These are phyloP conservation scores for Rotaria socialis DNA, from an alignment of 2,888 invertebrate species.

Conservation along the genomic window DNA sequence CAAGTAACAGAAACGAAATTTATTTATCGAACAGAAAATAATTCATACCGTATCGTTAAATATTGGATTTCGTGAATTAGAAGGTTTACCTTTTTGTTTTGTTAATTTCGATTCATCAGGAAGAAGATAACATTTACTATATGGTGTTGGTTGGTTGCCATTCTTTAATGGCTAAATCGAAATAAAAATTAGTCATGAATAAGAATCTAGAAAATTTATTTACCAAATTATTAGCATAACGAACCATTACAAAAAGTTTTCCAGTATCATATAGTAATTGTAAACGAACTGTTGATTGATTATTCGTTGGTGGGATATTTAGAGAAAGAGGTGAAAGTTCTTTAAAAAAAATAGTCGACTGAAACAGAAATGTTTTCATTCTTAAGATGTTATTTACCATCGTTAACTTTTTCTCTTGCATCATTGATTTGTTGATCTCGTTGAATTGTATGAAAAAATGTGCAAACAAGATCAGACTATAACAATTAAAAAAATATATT, in stretches of 20 bases:
- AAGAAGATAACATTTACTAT: slow-evolving; percentile 71
- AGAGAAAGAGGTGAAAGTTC: slow-evolving; percentile 36
- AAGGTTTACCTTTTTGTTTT: slow-evolving; percentile 70
- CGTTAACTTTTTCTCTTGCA: slow-evolving; percentile 48
- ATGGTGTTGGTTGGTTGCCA: slow-evolving; percentile 55
- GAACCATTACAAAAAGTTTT: slow-evolving; percentile 74
- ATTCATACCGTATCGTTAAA: slow-evolving; percentile 42
- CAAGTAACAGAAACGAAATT: background rate
- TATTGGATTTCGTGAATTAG: slow-evolving; percentile 43
- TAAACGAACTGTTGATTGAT: slow-evolving; percentile 74
- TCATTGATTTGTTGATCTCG: slow-evolving; percentile 78
- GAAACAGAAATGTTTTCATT: too few relatives aligned
- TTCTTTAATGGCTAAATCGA: background rate
- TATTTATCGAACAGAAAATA: background rate
- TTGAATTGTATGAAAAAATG: slow-evolving; percentile 92
- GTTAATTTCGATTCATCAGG: slow-evolving; percentile 86
- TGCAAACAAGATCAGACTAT: slow-evolving; percentile 80
- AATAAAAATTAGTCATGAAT: background rate
- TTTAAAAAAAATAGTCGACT: slow-evolving; percentile 49
- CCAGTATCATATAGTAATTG: slow-evolving; percentile 68
- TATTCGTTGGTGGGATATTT: slow-evolving; percentile 59
- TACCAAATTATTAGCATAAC: slow-evolving; percentile 81
- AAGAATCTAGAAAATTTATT: slow-evolving; percentile 41
- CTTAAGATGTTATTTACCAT: slow-evolving; percentile 47
- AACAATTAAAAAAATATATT: slow-evolving; percentile 59